Evolutionary conservation across 2,113 vertebrate species (phyloP).

Genomic region (Sinocyclocheilus anshuiensis): DNA sequence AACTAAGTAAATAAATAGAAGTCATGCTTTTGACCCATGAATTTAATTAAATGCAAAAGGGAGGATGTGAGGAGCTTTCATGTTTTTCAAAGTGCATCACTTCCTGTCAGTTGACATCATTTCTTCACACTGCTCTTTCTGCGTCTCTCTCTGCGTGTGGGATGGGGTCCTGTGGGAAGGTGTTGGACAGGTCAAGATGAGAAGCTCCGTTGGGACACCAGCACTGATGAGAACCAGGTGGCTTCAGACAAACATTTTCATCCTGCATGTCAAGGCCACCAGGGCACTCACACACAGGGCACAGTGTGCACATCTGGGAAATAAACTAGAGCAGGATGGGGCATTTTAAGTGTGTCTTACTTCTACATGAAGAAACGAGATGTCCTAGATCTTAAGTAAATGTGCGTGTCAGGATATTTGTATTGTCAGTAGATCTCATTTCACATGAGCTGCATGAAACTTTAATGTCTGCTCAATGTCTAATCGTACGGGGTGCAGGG

Average conservation of each 20-base stretch:
- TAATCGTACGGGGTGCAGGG: neutral
- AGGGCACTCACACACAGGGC: slow-evolving; percentile 47
- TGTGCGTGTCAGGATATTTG: neutral
- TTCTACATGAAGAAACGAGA: slow-evolving; percentile 16
- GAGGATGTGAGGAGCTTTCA: neutral
- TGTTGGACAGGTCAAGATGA: slow-evolving; percentile 55
- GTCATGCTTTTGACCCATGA: no score
- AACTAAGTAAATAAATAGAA: no score
- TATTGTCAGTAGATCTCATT: slow-evolving; percentile 2
- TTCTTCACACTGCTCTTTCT: slow-evolving; percentile 12
- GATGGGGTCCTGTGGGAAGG: slow-evolving; percentile 36
- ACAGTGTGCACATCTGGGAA: slow-evolving; percentile 50
- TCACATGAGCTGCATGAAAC: slow-evolving; percentile 11
- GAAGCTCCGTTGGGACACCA: slow-evolving; percentile 46
- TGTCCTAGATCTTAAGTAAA: neutral
- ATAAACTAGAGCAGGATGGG: slow-evolving; percentile 36
- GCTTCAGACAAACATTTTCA: slow-evolving; percentile 56
- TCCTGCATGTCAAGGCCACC: slow-evolving; percentile 62
- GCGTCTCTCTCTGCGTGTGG: slow-evolving; percentile 12
- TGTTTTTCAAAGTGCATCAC: neutral
- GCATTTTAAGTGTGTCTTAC: slow-evolving; percentile 21
- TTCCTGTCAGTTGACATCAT: slow-evolving; percentile 48
- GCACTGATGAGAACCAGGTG: slow-evolving; percentile 59
- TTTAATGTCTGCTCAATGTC: slow-evolving; percentile 48
- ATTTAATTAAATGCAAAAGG: neutral